These are phyloP conservation scores for Decapterus maruadsi DNA, from an alignment of 2,797 vertebrate species.

Conservation along the genomic window DNA sequence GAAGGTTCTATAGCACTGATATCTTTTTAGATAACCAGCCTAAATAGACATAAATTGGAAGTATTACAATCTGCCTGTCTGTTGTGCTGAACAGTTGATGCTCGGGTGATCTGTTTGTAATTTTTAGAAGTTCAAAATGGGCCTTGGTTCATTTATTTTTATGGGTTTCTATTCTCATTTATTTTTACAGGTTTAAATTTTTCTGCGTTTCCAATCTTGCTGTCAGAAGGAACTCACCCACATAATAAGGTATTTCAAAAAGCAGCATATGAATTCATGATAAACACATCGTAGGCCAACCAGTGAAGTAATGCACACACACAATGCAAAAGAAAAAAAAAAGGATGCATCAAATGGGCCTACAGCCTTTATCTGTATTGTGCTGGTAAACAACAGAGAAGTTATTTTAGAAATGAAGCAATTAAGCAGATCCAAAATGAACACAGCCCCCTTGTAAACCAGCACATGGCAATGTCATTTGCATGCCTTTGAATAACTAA, in stretches of 20 bases:
- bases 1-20: neutral
- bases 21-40: neutral
- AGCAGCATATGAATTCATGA: conserved; percentile 46
- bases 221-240: conserved; percentile 27
- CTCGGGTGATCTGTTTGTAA: neutral
- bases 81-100: neutral
- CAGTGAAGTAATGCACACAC: conserved; percentile 60
- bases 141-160: neutral
- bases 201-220: conserved; percentile 3
- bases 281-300: conserved; percentile 50
- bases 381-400: conserved; percentile 85
- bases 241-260: conserved; percentile 37
- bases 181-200: neutral
- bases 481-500: conserved; percentile 90
- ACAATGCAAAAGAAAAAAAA: conserved; percentile 35
- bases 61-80: neutral
- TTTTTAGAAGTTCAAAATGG: conserved; percentile 1
- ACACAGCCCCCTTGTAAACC: conserved; percentile 84
- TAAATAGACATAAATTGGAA: neutral
- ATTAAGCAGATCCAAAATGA: conserved; percentile 88
- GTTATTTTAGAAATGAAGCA: conserved; percentile 91
- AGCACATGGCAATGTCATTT: conserved; percentile 87
- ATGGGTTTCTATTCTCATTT: neutral
- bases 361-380: conserved; percentile 74
- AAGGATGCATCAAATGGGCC: conserved; percentile 53